phyloP scores from a whole-genome alignment of 1,140 invertebrate species.

The Trypoxylus dichotomus region DNA sequence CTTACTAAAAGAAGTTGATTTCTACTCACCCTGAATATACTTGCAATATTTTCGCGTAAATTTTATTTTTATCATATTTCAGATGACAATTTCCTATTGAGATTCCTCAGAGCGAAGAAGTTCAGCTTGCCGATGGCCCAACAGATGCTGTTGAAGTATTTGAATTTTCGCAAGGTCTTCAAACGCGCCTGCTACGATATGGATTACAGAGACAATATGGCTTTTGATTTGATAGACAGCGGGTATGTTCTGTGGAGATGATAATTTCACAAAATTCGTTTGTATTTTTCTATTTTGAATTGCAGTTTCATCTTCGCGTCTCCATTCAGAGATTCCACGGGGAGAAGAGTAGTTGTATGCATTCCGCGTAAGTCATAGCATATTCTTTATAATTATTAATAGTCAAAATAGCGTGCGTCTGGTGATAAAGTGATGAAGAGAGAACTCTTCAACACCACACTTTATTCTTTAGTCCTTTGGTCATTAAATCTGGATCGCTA shows the following conservation, averaged over 20 bases:
- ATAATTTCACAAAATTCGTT: not conserved
- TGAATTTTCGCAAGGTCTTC: conserved; percentile 70
- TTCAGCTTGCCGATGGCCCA: conserved; percentile 79
- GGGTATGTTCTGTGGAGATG: conserved; percentile 58
- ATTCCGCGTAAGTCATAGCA: conserved; percentile 60
- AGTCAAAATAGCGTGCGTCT: too few relatives aligned
- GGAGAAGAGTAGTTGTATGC: conserved; percentile 70
- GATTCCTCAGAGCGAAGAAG: conserved; percentile 77
- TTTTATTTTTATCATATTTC: conserved; percentile 41
- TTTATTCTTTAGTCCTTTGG: too few relatives aligned
- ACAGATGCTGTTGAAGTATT: conserved; percentile 76
- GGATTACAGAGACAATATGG: conserved; percentile 64
- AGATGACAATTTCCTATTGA: conserved; percentile 74
- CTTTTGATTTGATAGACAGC: conserved; percentile 64
- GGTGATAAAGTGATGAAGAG: too few relatives aligned
- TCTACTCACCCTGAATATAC: not conserved
- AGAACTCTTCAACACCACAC: too few relatives aligned
- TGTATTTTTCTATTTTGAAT: conserved; percentile 34
- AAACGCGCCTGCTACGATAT: conserved; percentile 64
- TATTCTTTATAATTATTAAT: not conserved
- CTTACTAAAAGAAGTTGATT: too few relatives aligned
- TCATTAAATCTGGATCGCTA: too few relatives aligned
- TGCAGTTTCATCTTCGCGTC: conserved; percentile 70
- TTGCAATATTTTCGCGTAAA: not conserved
- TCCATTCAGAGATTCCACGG: conserved; percentile 69